Conservation (phyloP, 2,113 vertebrate genomes). For the Burhinus bistriatus region DNA sequence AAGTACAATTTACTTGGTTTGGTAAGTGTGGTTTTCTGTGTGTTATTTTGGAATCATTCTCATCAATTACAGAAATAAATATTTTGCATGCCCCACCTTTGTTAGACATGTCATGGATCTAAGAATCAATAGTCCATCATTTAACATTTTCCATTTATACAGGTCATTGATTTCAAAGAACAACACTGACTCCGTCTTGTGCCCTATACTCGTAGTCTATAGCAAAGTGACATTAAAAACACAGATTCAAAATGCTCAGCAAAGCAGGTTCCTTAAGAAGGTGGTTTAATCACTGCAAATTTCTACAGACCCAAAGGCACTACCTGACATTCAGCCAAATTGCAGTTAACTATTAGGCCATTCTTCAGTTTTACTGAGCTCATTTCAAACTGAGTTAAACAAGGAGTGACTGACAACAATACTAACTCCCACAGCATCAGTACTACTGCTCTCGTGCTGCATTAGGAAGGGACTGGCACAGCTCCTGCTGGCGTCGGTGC, state of each 20-base stretch:
- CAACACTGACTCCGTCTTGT: background rate
- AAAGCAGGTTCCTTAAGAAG: constrained; percentile 6
- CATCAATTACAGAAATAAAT: background rate
- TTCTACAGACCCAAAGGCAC: constrained; percentile 39
- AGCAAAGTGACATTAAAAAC: background rate
- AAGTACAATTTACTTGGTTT: background rate
- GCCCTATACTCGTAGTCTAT: background rate
- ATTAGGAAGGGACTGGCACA: background rate
- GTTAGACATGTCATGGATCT: background rate
- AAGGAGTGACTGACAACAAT: constrained; percentile 32
- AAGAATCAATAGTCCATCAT: background rate
- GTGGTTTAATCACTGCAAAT: constrained; percentile 38
- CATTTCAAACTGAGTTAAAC: background rate
- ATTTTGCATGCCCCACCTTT: background rate
- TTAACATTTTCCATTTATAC: background rate
- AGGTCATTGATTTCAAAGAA: background rate
- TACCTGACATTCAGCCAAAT: constrained; percentile 50
- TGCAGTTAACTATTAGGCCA: constrained; percentile 16
- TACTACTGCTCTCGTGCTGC: background rate
- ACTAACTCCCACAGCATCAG: background rate
- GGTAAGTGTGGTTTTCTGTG: background rate
- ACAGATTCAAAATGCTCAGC: background rate
- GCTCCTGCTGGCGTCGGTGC: background rate
- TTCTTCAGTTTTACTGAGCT: constrained; percentile 11
- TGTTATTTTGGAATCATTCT: background rate